phyloP scores from a whole-genome alignment of 2,797 vertebrate genomes.

The Rhinatrema bivittatum region DNA sequence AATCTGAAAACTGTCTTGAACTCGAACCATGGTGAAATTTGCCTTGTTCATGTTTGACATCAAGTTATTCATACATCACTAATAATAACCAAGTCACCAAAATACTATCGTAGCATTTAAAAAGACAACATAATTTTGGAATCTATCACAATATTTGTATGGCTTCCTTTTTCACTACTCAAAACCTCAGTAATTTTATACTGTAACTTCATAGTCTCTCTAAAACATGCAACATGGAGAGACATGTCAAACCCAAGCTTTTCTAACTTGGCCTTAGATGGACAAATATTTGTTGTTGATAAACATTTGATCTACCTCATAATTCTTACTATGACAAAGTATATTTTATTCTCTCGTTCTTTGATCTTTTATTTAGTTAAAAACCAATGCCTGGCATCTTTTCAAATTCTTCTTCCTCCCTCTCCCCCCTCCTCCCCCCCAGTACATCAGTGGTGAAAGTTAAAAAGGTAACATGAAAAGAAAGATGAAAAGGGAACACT shows the following conservation, averaged over 20 bases:
- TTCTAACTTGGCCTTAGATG: conserved; percentile 34
- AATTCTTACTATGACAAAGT: conserved; percentile 51
- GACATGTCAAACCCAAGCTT: conserved; percentile 40
- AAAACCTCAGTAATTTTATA: conserved; percentile 25
- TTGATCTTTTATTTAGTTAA: conserved; percentile 66
- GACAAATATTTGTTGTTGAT: conserved; percentile 65
- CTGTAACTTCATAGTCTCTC: conserved; percentile 22
- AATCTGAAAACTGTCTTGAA: too few relatives aligned
- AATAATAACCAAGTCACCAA: too few relatives aligned
- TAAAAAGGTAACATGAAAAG: conserved; percentile 76
- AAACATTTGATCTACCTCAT: conserved; percentile 62
- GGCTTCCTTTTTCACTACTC: too few relatives aligned
- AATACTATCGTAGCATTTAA: too few relatives aligned
- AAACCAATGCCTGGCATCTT: conserved; percentile 66
- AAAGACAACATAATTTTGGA: too few relatives aligned
- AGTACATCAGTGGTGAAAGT: conserved; percentile 71
- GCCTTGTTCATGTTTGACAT: too few relatives aligned
- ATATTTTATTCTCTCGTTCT: conserved; percentile 52
- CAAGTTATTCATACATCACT: too few relatives aligned
- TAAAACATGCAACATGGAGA: conserved; percentile 20
- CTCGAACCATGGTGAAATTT: too few relatives aligned
- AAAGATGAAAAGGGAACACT: conserved; percentile 69
- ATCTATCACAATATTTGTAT: too few relatives aligned
- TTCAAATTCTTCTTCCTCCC: too few relatives aligned
- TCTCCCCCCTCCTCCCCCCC: too few relatives aligned